Conservation (phyloP, 2,113 vertebrate species). For the Scatophagus argus region DNA sequence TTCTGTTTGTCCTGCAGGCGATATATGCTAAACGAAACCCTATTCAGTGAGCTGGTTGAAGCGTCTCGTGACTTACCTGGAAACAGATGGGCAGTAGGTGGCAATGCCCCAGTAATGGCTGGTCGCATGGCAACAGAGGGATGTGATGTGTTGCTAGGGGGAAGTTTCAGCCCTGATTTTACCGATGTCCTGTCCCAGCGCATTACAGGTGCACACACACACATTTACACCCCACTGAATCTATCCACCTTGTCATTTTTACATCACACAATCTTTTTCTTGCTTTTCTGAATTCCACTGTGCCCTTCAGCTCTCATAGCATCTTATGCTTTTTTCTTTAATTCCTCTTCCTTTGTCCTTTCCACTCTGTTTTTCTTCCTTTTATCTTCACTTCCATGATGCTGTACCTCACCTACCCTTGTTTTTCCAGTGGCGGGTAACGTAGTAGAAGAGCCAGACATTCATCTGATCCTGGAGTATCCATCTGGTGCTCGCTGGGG, state of each 20-base stretch:
- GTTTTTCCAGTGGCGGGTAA: constrained; percentile 84
- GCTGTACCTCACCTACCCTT: not conserved
- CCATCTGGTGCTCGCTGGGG: constrained; percentile 86
- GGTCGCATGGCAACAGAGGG: constrained; percentile 87
- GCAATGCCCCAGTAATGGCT: constrained; percentile 89
- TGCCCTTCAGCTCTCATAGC: not conserved
- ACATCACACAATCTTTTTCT: not conserved
- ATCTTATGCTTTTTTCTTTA: not conserved
- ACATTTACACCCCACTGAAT: not conserved
- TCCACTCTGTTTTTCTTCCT: not conserved
- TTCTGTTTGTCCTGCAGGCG: constrained; percentile 72
- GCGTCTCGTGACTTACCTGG: constrained; percentile 84
- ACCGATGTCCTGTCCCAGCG: constrained; percentile 83
- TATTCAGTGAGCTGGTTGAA: constrained; percentile 86
- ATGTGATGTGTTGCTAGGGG: constrained; percentile 87
- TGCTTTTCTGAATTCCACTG: not conserved
- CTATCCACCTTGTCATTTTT: not conserved
- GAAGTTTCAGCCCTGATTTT: constrained; percentile 85
- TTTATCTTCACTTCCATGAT: not conserved
- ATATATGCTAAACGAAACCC: constrained; percentile 84
- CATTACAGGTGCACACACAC: constrained; percentile 80
- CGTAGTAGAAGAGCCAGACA: constrained; percentile 85
- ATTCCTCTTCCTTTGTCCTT: not conserved
- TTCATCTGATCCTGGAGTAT: constrained; percentile 88
- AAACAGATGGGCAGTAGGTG: constrained; percentile 87